Base-by-base conservation (phyloP, 2,888 invertebrate species). In the Phengaris arion region DNA sequence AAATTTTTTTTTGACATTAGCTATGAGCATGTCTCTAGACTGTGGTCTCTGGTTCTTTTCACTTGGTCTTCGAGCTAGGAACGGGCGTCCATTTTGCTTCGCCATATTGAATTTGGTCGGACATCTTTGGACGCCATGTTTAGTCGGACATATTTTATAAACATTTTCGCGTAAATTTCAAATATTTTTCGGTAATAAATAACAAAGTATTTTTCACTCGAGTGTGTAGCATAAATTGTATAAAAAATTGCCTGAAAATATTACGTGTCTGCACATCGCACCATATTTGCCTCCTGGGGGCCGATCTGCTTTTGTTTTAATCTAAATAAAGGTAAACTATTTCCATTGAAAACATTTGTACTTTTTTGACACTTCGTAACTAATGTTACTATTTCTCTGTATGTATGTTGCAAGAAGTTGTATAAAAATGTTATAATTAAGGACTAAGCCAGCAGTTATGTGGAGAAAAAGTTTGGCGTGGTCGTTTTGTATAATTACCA, bases 111-210 rank as follows among this genome's bases (percentile, higher is more conserved):
- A 94, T 94, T 93, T 94, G 91, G 94, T 94, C 94, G 93, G 94
- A 94, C 95, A 95, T 95, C 93, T 95, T 95, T 94, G 94, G 94
- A 94, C 94, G 95, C 95, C 95, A 95, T 95, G 95, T 95, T 95
- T 95, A 95, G 94, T 94, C 95, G 94, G 95, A 95, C 95, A 95
- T 95, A 95, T 95, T 95, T 95, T 95, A 95, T 95, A 95, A 95
- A 95, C 95, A 95, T 94, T 94, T 94, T 94, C 93, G 92, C 92
- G 92, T 94, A 94, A 94, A 89, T 94, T 94, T 94, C 92, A 94
- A 94, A 94, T 94, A 93, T 93, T 93, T 92, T 91, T 88, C 83
- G 85, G 88, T 86, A 81, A 85, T 87, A 89, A 90, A 89, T 90
- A 92, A 86, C 86, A 85, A 91, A 92, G 89, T 90, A 93, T 93